A percentile compares a stretch with the other conserved stretches of the same genome.
Evolutionary conservation across 2,888 invertebrate genomes (phyloP).

Genomic region (Mystacides longicornis): DNA sequence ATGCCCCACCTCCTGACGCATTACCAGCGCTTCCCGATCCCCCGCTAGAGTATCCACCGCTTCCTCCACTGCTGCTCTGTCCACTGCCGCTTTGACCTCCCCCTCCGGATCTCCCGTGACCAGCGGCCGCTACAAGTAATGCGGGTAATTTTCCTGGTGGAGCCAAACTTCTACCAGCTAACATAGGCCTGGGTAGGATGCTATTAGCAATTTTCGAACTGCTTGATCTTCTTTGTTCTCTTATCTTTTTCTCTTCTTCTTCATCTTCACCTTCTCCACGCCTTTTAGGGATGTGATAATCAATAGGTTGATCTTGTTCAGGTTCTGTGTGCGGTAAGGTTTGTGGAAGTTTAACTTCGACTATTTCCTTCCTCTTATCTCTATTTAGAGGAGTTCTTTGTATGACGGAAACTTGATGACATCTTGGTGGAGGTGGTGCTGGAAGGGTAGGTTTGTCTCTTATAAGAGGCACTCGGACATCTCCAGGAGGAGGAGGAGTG

Average conservation of each 20-base stretch:
- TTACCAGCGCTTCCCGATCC: slow-evolving; percentile 51
- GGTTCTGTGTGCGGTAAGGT: slow-evolving; percentile 51
- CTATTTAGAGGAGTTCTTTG: slow-evolving; percentile 66
- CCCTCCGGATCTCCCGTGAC: slow-evolving; percentile 66
- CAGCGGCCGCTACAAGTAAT: slow-evolving; percentile 68
- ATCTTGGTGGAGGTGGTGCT: slow-evolving; percentile 61
- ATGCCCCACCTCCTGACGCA: slow-evolving; percentile 49
- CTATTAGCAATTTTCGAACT: slow-evolving; percentile 58
- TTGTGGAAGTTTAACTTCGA: slow-evolving; percentile 47
- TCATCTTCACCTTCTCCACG: slow-evolving; percentile 61
- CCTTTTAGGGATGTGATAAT: slow-evolving; percentile 80
- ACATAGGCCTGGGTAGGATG: slow-evolving; percentile 45
- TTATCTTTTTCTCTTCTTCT: slow-evolving; percentile 59
- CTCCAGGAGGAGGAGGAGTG: slow-evolving; percentile 44
- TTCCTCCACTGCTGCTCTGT: slow-evolving; percentile 43
- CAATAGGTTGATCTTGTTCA: slow-evolving; percentile 81
- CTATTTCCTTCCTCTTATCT: slow-evolving; percentile 42
- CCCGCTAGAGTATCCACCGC: slow-evolving; percentile 41
- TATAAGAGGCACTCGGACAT: slow-evolving; percentile 48
- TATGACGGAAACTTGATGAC: slow-evolving; percentile 69
- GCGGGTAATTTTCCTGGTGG: slow-evolving; percentile 55
- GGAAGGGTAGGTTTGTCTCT: slow-evolving; percentile 59
- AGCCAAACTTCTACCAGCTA: slow-evolving; percentile 47
- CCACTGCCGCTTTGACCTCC: slow-evolving; percentile 48
- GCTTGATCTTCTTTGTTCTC: slow-evolving; percentile 62